Evolutionary conservation across 2,888 invertebrate species (phyloP), one percentile per base, ranked within the genome.

Genomic region (Oscheius sp.): DNA sequence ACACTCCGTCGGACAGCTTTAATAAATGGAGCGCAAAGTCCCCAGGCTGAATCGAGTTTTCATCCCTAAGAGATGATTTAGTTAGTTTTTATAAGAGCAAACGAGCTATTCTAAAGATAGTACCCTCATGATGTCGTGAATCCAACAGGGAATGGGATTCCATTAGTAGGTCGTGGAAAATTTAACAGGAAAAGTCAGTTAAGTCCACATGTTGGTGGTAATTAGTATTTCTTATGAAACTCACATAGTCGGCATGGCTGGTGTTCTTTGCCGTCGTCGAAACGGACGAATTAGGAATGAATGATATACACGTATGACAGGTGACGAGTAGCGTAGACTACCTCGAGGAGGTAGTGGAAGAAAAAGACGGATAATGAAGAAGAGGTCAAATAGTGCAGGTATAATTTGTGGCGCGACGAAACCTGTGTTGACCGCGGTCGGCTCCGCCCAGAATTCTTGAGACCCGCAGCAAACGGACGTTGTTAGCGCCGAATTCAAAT

Each of bases 401-500:
- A 59, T 59, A 59, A 44, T 59, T 59, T 44, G 41, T 44, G 26
- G 59, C 41, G 41, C 38, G 17, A 22, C 26, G 22, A 44, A 59
- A 59, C 59, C 59, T 59, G 59, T 44, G 59, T 59, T 59, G 59
- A 59, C 59, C 59, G 59, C 59, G 44, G 41, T 44, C 59, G 59
- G 44, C 59, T 59, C 59, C 59, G 59, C 59, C 59, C 59, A 59
- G 59, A 59, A 59, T 59, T 59, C 59, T 59, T 59, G 59, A 59
- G 59, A 59, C 59, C 44, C 44, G 59, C 59, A 44, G 56, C 45
- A 54, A 63, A 56, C 65, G 65, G 65, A 65, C 65, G 65, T 65
- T 47, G 65, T 65, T 65, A 65, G 65, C 44, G 51, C 32, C 41
- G 65, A 65, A 65, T 65, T 65, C 65, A 65, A 65, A 65, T 65